Evolutionary conservation across 2,888 invertebrate species (phyloP).

Genomic region (Nomada flava): DNA sequence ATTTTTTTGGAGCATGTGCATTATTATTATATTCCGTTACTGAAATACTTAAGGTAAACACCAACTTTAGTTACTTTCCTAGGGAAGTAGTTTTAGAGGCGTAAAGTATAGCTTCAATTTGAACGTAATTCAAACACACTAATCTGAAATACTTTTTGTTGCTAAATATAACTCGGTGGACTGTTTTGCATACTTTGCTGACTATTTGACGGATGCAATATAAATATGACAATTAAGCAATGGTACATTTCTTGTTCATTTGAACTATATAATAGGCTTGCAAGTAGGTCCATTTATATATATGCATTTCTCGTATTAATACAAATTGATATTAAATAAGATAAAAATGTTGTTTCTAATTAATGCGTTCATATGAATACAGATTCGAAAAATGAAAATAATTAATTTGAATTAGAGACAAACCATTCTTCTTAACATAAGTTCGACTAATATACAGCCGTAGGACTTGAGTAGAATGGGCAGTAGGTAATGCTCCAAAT

Average conservation of each 20-base stretch:
- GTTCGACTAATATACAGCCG: not conserved
- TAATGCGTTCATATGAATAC: too few relatives aligned
- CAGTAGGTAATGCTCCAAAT: conserved; percentile 27
- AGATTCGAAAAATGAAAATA: not conserved
- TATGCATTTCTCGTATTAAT: conserved; percentile 13
- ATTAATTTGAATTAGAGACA: not conserved
- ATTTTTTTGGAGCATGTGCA: conserved; percentile 25
- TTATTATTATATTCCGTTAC: not conserved
- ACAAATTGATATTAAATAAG: conserved; percentile 4
- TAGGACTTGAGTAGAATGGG: not conserved
- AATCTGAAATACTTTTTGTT: not conserved
- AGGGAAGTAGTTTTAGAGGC: not conserved
- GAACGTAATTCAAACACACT: conserved; percentile 5
- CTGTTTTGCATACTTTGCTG: not conserved
- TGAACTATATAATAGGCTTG: conserved; percentile 7
- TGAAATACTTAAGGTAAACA: conserved; percentile 4
- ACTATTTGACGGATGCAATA: conserved; percentile 4
- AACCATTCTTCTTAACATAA: not conserved
- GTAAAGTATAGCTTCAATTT: not conserved
- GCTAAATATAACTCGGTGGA: not conserved
- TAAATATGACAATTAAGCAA: conserved; percentile 9
- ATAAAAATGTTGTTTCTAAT: not conserved
- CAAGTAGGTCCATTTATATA: not conserved
- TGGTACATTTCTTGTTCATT: not conserved
- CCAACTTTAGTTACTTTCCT: conserved; percentile 3